Evolutionary conservation across 2,888 invertebrate species (phyloP).

Genomic region (Drosophila longiperda): DNA sequence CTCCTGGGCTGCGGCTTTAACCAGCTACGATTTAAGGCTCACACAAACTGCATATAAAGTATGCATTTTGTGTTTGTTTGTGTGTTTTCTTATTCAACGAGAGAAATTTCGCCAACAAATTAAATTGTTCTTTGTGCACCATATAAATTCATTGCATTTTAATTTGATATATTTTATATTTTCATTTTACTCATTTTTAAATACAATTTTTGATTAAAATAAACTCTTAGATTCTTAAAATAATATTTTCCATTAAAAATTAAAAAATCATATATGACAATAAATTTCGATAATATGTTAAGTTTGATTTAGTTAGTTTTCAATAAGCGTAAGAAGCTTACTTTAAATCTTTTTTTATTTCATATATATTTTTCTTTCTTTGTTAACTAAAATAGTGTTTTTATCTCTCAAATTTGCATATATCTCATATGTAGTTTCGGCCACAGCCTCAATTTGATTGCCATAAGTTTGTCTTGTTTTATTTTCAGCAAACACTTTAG

Average conservation of each 20-base stretch:
- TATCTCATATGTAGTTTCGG: not conserved
- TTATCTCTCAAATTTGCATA: not conserved
- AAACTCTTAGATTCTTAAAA: not conserved
- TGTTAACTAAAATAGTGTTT: not conserved
- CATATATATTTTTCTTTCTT: not conserved
- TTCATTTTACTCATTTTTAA: not conserved
- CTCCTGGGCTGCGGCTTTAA: constrained; percentile 31
- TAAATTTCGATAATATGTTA: not conserved
- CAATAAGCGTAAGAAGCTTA: not conserved
- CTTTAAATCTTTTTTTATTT: not conserved
- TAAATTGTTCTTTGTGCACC: not conserved
- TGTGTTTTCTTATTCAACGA: not conserved
- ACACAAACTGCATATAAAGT: constrained; percentile 10
- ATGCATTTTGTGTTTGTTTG: not conserved
- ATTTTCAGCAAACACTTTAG: constrained; percentile 46
- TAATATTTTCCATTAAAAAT: not conserved
- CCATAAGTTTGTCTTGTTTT: constrained; percentile 11
- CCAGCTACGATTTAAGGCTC: constrained; percentile 13
- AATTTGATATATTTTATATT: not conserved
- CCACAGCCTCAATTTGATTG: constrained; percentile 17
- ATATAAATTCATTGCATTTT: not conserved
- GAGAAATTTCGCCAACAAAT: not conserved
- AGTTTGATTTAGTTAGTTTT: not conserved
- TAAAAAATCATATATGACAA: not conserved
- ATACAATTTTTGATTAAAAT: not conserved